Percentiles rank a stretch among this genome's conserved stretches.
These are phyloP conservation scores for Acromyrmex echinatior DNA, from an alignment of 1,140 invertebrate species.

Conservation along the genomic window DNA sequence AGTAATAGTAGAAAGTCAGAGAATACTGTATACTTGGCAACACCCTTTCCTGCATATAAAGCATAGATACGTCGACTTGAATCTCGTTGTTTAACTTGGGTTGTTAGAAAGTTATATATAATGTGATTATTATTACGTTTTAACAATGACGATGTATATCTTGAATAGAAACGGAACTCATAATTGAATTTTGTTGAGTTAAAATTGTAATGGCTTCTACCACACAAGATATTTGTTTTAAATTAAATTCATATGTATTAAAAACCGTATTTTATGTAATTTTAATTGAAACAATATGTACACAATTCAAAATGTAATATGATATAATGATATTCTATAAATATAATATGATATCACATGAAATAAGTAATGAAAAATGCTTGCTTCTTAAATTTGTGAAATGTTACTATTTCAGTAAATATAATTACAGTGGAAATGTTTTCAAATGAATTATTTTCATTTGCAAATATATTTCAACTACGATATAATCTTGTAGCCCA, in stretches of 20 bases:
- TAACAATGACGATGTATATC: slow-evolving; percentile 7
- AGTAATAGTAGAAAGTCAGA: background rate
- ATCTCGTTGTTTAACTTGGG: slow-evolving; percentile 29
- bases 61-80: background rate
- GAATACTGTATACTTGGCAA: background rate
- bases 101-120: slow-evolving; percentile 50
- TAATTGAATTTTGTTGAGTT: slow-evolving; percentile 44
- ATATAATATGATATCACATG: background rate
- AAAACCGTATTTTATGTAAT: background rate
- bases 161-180: slow-evolving; percentile 32
- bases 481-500: background rate
- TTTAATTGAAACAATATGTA: slow-evolving; percentile 18
- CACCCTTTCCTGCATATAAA: background rate
- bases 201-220: slow-evolving; percentile 17
- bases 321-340: slow-evolving; percentile 9
- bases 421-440: background rate
- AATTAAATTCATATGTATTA: slow-evolving; percentile 17
- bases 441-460: background rate
- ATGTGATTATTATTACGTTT: slow-evolving; percentile 48
- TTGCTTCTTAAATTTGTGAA: background rate
- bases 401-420: slow-evolving; percentile 9
- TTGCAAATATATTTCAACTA: background rate
- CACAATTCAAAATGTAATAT: background rate
- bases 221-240: slow-evolving; percentile 12
- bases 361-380: background rate